Evolutionary conservation across 1,140 invertebrate genomes (phyloP), one percentile per base, ranked within the genome.

Genomic region (Drosophila paulistorum): DNA sequence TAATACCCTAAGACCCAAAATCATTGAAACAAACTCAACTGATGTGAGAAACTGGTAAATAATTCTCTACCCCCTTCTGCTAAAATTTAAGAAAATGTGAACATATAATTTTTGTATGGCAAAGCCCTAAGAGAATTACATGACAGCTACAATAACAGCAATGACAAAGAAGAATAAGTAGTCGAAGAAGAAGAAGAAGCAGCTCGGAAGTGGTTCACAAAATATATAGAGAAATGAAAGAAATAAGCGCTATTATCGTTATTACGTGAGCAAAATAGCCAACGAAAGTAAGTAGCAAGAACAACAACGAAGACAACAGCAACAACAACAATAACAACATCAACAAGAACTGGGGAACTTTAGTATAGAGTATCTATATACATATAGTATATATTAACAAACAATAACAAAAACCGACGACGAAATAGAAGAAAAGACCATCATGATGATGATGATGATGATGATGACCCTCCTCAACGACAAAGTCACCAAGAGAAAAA

Each of bases 191-290:
- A 6, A 30, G 10, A 58, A 76, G 26, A 51, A 30, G 55, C 20
- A 69, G 60, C 73, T 76, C 68, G 74, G 59, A 78, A 78, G 74
- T 78, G 75, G 75, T 77, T 66, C 58, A 64, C 62, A 71, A 71
- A 71, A 71, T 69, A 66, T 66, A 77, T 58, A 77, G 61, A 77
- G 74, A 77, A 77, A 78, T 67, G 74, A 78, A 78, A 78, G 74
- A 78, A 78, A 78, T 77, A 78, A 78, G 75, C 75, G 74, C 77
- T 78, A 78, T 78, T 78, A 78, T 78, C 75, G 75, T 78, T 78
- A 77, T 78, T 78, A 78, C 75, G 75, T 78, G 75, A 78, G 75
- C 55, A 72, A 78, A 78, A 77, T 78, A 77, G 75, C 45, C 68
- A 66, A 66, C 23, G 41, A 66, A 39, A 71, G 55, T 62, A 45